Conservation (phyloP, 2,113 vertebrate genomes). For the Pelecanus crispus region DNA sequence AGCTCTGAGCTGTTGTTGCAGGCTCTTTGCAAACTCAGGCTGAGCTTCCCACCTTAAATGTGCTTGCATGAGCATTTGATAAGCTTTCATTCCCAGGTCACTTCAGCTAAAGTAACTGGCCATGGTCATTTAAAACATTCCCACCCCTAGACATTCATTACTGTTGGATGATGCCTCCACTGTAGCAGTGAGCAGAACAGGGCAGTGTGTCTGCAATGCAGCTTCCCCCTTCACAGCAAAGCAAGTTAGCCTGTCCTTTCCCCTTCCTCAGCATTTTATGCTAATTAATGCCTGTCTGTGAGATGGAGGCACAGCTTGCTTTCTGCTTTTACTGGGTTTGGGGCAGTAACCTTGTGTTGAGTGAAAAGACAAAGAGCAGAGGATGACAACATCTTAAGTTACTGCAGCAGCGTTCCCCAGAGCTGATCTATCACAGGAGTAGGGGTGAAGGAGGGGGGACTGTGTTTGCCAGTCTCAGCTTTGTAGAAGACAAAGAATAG, state of each 20-base stretch:
- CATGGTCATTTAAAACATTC: neutral
- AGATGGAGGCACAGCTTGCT: neutral
- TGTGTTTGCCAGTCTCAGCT: neutral
- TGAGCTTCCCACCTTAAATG: neutral
- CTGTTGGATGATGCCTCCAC: neutral
- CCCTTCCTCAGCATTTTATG: neutral
- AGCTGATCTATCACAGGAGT: neutral
- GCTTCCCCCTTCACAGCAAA: neutral
- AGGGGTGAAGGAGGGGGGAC: neutral
- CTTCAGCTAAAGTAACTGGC: neutral
- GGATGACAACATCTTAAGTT: neutral
- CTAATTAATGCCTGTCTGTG: neutral
- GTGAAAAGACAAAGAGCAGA: neutral
- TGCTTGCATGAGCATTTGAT: neutral
- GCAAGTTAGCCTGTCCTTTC: neutral
- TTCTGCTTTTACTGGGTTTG: neutral
- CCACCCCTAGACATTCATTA: neutral
- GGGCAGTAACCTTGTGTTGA: neutral
- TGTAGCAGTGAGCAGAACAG: neutral
- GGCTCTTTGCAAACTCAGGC: constrained; percentile 1
- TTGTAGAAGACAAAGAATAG: neutral
- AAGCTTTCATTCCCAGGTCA: neutral
- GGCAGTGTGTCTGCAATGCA: neutral
- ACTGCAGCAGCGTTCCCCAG: neutral
- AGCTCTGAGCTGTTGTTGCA: neutral